phyloP scores from a whole-genome alignment of 2,113 vertebrate species.

The Zapus hudsonius region DNA sequence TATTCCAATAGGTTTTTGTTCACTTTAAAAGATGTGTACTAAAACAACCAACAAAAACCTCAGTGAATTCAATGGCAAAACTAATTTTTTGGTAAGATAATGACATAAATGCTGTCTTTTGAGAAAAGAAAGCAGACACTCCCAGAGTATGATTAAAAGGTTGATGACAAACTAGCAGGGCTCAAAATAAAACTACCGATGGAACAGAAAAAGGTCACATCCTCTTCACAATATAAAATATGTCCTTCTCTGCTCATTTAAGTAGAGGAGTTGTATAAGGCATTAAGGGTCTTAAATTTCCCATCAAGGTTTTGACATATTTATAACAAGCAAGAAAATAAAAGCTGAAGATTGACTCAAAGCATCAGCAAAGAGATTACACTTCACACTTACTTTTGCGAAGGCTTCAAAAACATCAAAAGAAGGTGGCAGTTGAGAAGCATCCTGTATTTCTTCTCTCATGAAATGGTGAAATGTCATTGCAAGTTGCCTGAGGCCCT shows the following conservation, averaged over 20 bases:
- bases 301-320: neutral
- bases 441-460: conserved; percentile 86
- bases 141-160: neutral
- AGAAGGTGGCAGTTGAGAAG: conserved; percentile 86
- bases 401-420: conserved; percentile 92
- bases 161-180: neutral
- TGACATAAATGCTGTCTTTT: neutral
- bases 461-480: conserved; percentile 91
- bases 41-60: conserved; percentile 8
- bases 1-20: conserved; percentile 51
- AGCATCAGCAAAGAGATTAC: conserved; percentile 60
- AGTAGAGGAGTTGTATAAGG: conserved; percentile 22
- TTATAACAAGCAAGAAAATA: conserved; percentile 38
- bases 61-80: neutral
- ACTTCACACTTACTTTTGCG: conserved; percentile 91
- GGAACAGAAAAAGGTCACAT: neutral
- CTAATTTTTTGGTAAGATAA: neutral
- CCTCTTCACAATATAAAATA: neutral
- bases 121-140: neutral
- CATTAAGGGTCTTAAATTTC: conserved; percentile 27
- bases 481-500: conserved; percentile 91
- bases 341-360: conserved; percentile 32
- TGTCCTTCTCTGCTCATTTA: conserved; percentile 24
- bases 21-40: neutral
- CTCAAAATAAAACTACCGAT: conserved; percentile 29